Base-by-base conservation (phyloP, 1,140 invertebrate genomes). In the Holcopasites calliopsidis region DNA sequence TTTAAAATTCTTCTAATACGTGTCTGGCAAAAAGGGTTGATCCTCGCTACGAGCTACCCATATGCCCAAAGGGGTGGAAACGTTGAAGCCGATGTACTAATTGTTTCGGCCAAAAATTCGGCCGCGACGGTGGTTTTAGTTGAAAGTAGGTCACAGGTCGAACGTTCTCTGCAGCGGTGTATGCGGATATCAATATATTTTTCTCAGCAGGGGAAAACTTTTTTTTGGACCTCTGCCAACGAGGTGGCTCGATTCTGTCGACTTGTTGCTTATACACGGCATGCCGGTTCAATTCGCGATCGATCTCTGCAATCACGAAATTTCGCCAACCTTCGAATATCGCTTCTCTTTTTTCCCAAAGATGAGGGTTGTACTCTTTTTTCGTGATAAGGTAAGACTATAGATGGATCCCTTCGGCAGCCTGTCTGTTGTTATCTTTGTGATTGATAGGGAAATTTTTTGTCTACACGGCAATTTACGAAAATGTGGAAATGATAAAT, bases 161-260 rank as follows among this genome's bases (percentile, higher is more conserved):
- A 64, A 64, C 70, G 18, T 62, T 49, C 72, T 75, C 72, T 75
- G 72, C 64, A 64, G 72, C 64, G 60, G 52, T 42, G 40, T 68
- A 75, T 68, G 72, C 72, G 62, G 72, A 68, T 75, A 75, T 33
- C 72, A 64, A 68, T 68, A 75, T 68, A 57, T 75, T 68, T 75
- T 54, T 54, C 42, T 26, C 52, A 31, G 3, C 31, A 4, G 23
- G 18, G 38, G 26, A 47, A n/a, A n/a, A 73, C 49, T 73, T 73
- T 75, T n/a, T n/a, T 75, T 75, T 75, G 72, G 72, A 75, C 54
- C 31, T 10, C 23, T 8, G 21, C 72, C 72, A 75, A 68, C 6
- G 21, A 52, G 40, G 28, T 49, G 42, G 52, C 64, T 75, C 52
- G 38, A 40, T 38, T 10, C 8, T 52, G 42, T 68, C 31, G 64